A percentile compares a stretch with the other conserved stretches of the same genome.
Evolutionary conservation across 2,797 vertebrate genomes (phyloP).

Genomic region (Sparidentex hasta): DNA sequence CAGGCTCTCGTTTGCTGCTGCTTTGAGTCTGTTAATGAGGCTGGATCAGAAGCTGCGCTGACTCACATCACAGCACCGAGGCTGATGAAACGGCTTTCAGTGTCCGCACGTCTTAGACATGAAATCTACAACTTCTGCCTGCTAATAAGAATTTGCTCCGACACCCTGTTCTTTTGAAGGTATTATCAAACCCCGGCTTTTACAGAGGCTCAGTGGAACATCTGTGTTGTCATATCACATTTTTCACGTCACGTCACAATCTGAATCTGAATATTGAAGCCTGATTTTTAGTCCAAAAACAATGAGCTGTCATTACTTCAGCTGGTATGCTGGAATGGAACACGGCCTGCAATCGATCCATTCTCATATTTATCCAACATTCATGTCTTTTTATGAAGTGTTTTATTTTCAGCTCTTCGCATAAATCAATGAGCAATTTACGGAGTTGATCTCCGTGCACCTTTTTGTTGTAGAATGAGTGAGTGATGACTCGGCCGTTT

Average conservation of each 20-base stretch:
- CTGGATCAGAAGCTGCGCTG: not conserved
- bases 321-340: not conserved
- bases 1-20: not conserved
- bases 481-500: not conserved
- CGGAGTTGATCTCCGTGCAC: not conserved
- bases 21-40: not conserved
- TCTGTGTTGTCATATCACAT: too few relatives aligned
- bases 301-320: not conserved
- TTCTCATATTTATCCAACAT: not conserved
- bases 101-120: not conserved
- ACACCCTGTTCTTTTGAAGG: not conserved
- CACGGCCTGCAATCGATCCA: rapidly evolving
- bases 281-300: too few relatives aligned
- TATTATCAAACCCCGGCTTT: not conserved
- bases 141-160: not conserved
- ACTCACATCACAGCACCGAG: not conserved
- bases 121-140: not conserved
- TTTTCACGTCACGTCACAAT: too few relatives aligned
- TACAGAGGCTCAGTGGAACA: too few relatives aligned
- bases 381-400: not conserved
- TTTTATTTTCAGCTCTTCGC: not conserved
- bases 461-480: not conserved
- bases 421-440: not conserved
- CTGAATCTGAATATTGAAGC: too few relatives aligned
- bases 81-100: not conserved